These are phyloP conservation scores for Hirtodrosophila cameraria DNA, from an alignment of 2,888 invertebrate genomes.

Conservation along the genomic window DNA sequence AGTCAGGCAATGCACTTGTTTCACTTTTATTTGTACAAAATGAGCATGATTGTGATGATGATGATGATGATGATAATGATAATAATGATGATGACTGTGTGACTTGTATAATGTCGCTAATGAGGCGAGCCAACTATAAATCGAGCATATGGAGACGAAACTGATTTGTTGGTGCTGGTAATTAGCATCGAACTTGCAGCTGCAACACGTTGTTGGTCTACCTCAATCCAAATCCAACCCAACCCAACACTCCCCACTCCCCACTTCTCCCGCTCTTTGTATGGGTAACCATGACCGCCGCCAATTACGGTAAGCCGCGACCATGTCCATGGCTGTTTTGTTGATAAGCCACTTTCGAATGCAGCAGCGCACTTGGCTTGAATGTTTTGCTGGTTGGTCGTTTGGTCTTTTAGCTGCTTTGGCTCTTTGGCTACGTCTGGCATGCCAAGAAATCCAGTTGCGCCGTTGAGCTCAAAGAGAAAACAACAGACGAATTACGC, in stretches of 20 bases:
- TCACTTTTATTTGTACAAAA: slow-evolving; percentile 55
- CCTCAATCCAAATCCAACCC: background rate
- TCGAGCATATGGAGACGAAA: slow-evolving; percentile 56
- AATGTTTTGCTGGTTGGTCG: slow-evolving; percentile 38
- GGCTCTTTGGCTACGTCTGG: slow-evolving; percentile 51
- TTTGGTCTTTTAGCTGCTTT: slow-evolving; percentile 31
- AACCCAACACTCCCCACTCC: slow-evolving; percentile 16
- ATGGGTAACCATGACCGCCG: slow-evolving; percentile 55
- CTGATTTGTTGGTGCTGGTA: slow-evolving; percentile 57
- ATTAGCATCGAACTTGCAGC: slow-evolving; percentile 67
- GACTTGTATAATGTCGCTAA: slow-evolving; percentile 51
- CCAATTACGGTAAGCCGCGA: slow-evolving; percentile 66
- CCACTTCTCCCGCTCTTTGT: slow-evolving; percentile 5
- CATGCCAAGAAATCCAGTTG: slow-evolving; percentile 67
- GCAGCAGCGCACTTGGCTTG: slow-evolving; percentile 49
- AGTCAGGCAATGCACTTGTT: slow-evolving; percentile 47
- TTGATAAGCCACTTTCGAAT: slow-evolving; percentile 69
- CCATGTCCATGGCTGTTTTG: slow-evolving; percentile 61
- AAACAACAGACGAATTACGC: slow-evolving; percentile 66
- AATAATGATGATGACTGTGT: slow-evolving; percentile 16
- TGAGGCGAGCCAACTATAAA: slow-evolving; percentile 60
- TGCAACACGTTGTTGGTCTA: slow-evolving; percentile 42
- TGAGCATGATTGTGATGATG: slow-evolving; percentile 6
- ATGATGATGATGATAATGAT: slow-evolving; percentile 22
- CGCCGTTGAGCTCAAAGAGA: slow-evolving; percentile 75